Evolutionary conservation across 2,113 vertebrate species (phyloP).

Genomic region (Willisornis vidua): DNA sequence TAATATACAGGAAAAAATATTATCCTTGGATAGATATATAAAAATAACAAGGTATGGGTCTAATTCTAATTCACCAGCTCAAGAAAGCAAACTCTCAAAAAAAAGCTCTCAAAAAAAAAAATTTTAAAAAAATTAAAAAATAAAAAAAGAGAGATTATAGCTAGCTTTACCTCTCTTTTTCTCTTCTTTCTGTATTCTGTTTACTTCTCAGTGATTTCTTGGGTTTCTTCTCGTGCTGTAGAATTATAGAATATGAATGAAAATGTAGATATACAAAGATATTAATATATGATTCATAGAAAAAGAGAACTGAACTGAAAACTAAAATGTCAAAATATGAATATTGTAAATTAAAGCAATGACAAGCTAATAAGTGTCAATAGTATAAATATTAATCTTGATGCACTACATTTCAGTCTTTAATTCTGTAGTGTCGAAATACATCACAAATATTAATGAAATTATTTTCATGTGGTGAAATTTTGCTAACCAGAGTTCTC

Average conservation of each 20-base stretch:
- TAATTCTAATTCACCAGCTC: neutral
- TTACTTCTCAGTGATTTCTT: neutral
- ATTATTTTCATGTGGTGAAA: neutral
- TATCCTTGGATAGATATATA: neutral
- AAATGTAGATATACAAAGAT: neutral
- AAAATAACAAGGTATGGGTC: neutral
- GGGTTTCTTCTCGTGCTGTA: neutral
- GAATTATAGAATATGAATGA: neutral
- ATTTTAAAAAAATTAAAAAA: neutral
- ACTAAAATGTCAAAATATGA: neutral
- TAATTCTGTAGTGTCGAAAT: neutral
- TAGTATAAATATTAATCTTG: neutral
- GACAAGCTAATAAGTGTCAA: neutral
- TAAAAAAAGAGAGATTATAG: neutral
- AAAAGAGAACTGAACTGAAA: neutral
- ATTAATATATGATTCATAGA: fast-evolving
- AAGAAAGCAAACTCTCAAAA: neutral
- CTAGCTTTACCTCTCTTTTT: neutral
- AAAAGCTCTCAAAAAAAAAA: no score
- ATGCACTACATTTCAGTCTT: neutral
- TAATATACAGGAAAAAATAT: neutral
- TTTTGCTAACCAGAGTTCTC: neutral
- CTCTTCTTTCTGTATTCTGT: neutral
- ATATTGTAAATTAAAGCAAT: neutral
- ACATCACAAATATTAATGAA: neutral